A percentile compares a stretch with the other conserved stretches of the same genome.
These are phyloP conservation scores for Drosophila ezoana DNA, from an alignment of 2,888 invertebrate genomes.

Conservation along the genomic window DNA sequence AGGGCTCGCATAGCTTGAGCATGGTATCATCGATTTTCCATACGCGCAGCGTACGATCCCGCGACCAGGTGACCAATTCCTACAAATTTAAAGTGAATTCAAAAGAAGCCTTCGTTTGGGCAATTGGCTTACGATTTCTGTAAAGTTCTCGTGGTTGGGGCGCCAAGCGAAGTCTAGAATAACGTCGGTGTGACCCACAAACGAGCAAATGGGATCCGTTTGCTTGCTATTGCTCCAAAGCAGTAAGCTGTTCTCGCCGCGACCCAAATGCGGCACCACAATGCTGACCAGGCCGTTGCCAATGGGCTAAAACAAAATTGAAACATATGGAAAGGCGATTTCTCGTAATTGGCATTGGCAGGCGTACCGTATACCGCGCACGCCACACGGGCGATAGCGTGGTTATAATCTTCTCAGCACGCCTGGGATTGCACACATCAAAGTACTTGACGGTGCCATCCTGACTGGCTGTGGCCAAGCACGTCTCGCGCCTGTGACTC, in stretches of 20 bases:
- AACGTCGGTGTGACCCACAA: constrained; percentile 97
- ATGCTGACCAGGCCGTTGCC: constrained; percentile 96
- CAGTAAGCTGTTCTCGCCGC: constrained; percentile 93
- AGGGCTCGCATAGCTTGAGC: constrained; percentile 90
- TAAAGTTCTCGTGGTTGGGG: constrained; percentile 87
- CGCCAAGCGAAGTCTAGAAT: constrained; percentile 98
- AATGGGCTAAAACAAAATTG: constrained; percentile 88
- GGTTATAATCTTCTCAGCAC: constrained; percentile 93
- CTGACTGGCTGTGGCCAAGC: constrained; percentile 96
- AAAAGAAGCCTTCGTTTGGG: background rate
- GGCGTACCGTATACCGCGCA: constrained; percentile 91
- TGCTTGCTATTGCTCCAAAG: constrained; percentile 91
- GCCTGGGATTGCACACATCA: constrained; percentile 93
- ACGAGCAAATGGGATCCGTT: constrained; percentile 93
- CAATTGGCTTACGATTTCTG: constrained; percentile 79
- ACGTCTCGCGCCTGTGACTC: constrained; percentile 94
- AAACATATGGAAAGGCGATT: background rate
- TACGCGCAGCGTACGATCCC: constrained; percentile 95
- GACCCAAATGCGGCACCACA: constrained; percentile 94
- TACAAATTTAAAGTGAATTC: constrained; percentile 10
- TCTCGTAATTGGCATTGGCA: too few relatives aligned
- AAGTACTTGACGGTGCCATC: constrained; percentile 98
- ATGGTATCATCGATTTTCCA: constrained; percentile 95
- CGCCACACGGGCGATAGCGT: constrained; percentile 95
- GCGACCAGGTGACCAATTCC: constrained; percentile 97